Percentiles rank a stretch among this genome's conserved stretches.
Conservation (phyloP, 2,113 vertebrate species). For the Labrus mixtus region DNA sequence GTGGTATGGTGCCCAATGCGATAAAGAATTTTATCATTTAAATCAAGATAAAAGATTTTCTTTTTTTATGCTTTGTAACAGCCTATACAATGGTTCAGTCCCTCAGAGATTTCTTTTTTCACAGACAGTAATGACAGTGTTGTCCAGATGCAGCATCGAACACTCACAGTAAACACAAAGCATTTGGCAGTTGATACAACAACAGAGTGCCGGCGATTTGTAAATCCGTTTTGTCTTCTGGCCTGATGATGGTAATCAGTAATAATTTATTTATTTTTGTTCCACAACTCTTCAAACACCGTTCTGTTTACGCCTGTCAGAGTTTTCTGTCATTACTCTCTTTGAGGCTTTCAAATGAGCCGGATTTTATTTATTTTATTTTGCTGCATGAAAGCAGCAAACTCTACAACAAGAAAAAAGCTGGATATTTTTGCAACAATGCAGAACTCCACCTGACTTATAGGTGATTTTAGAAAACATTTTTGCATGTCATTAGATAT, state of each 20-base stretch:
- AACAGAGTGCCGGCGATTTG: conserved; percentile 14
- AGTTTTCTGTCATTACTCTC: neutral
- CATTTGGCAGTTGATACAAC: conserved; percentile 6
- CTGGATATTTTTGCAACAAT: neutral
- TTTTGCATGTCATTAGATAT: neutral
- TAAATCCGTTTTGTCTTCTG: conserved; percentile 8
- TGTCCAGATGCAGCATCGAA: neutral
- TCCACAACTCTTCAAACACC: neutral
- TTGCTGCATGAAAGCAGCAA: too few species aligned
- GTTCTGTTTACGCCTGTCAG: neutral
- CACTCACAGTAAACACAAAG: conserved; percentile 11
- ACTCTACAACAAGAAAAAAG: too few species aligned
- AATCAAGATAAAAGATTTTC: neutral
- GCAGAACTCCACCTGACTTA: neutral
- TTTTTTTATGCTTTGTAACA: neutral
- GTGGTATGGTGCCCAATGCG: neutral
- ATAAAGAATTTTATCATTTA: neutral
- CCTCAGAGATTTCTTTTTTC: neutral
- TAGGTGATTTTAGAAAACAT: neutral
- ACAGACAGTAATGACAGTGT: neutral
- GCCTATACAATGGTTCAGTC: neutral
- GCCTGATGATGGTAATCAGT: neutral
- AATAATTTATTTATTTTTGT: neutral
- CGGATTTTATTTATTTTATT: neutral
- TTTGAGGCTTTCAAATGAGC: neutral